Evolutionary conservation across 2,797 vertebrate species (phyloP), one percentile per base, ranked within the genome.

Genomic region (Mycteria americana): DNA sequence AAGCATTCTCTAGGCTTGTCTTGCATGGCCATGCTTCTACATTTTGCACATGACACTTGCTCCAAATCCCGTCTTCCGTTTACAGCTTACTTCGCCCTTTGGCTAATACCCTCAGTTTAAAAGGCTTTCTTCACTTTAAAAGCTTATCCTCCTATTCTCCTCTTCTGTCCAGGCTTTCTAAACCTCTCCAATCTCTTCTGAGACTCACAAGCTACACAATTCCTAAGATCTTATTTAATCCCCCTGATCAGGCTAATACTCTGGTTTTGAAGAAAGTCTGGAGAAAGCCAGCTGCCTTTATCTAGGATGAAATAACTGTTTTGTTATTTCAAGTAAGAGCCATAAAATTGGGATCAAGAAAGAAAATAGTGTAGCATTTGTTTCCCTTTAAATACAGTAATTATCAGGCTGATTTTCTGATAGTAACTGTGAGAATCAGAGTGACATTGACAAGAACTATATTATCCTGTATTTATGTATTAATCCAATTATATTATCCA

Each of bases 181-280:
- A 95, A 83, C 43, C 85, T 86, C 81, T 76, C 16, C 85, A 91
- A 75, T 68, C 50, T 95, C 86, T 77, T 85, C 64, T 51, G 77
- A 95, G 67, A 81, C 51, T 76, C 59, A 69, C 3, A 59, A 67
- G 33, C 41, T 73, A 75, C 50, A 75, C 4, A 91, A 25, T 85
- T 86, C 83, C 92, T 56, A 75, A 89, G 74, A 95, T 51, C 28
- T 87, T 67, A 65, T 54, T 73, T 85, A 96, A 96, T 95, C 59
- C 62, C 45, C 33, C 43, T 76, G 48, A 93, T 89, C 63, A 73
- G 54, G 39, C 19, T 82, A 78, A 88, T n/a, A 77, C 12, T 24
- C 33, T 84, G 33, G 2, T 1, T 78, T 64, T 65, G 62, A 89
- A 73, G 60, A 51, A 87, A 59, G 39, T 31, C 70, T 80, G 13